These are phyloP conservation scores for Panonychus citri DNA, from an alignment of 1,140 invertebrate genomes.

Conservation along the genomic window DNA sequence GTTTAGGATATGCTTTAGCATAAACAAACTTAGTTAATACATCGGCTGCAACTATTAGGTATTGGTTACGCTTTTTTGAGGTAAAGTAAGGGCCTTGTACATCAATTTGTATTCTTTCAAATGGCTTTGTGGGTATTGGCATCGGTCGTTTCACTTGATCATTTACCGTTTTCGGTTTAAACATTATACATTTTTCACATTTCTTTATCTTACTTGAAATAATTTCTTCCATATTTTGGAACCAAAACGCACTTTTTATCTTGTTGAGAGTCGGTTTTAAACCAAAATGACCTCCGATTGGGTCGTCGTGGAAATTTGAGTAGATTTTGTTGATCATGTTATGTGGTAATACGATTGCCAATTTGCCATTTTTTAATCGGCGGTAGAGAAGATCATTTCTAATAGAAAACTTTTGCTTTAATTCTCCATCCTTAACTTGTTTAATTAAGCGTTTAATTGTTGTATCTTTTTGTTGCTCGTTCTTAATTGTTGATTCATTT, in stretches of 20 bases:
- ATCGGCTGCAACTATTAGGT: neutral
- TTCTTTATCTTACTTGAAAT: neutral
- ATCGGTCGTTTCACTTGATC: neutral
- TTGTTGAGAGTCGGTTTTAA: neutral
- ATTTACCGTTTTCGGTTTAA: neutral
- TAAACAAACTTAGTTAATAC: neutral
- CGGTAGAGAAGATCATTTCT: neutral
- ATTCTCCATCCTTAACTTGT: neutral
- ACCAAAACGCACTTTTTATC: neutral
- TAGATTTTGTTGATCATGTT: neutral
- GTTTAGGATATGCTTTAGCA: neutral
- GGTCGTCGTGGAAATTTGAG: neutral
- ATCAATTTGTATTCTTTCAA: neutral
- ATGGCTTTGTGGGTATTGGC: neutral
- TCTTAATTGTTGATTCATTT: neutral
- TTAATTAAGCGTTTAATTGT: neutral
- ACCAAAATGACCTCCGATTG: neutral
- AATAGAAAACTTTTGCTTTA: neutral
- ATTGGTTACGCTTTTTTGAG: neutral
- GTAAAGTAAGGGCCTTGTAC: neutral
- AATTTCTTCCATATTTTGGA: neutral
- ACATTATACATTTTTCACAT: neutral
- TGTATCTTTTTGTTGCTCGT: neutral
- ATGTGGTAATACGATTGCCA: neutral
- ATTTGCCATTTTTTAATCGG: neutral